Base-by-base conservation (phyloP, 2,888 invertebrate genomes). In the Fabriciana adippe region DNA sequence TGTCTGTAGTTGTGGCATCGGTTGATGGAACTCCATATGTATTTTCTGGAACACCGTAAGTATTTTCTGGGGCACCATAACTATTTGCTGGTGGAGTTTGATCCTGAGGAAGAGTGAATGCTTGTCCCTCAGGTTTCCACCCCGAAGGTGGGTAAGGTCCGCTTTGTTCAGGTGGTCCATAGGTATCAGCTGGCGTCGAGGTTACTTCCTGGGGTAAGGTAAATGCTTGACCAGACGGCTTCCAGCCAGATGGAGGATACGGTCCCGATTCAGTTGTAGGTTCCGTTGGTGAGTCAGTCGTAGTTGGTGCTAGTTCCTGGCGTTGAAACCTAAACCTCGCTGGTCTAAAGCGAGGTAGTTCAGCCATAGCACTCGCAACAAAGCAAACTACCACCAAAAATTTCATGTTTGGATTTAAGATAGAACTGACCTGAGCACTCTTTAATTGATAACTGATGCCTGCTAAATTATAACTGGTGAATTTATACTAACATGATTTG, bases 251-350 rank as follows among this genome's bases (percentile, higher is more conserved):
- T 1, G 88, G 76, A 0, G 87, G 84, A 67, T 90, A 90, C 0
- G 87, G 87, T 47, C 81, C 86, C 0, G 70, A 50, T 11, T 85
- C 88, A 0, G 90, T 90, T 0, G 90, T 90, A 0, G 87, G 72
- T 74, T 90, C 90, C 0, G 83, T 80, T 0, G 89, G 79, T 15
- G 84, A 80, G 31, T 92, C 91, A 1, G 91, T 90, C 1, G 92
- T 90, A 0, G 91, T 88, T 8, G 92, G 90, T 26, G 86, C 89
- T 55, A 93, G 73, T 71, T 90, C 90, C 69, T 86, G 87, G n/a
- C 92, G 84, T 84, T 92, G 90, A 73, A 80, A 86, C 69, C 90
- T 80, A 78, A 91, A 89, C 87, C 90, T 89, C 88, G 89, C 89
- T 51, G 88, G 86, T 76, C 83, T 81, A 74, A 85, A 88, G 80